Evolutionary conservation across 2,797 vertebrate genomes (phyloP).

Genomic region (Gymnocypris eckloni): DNA sequence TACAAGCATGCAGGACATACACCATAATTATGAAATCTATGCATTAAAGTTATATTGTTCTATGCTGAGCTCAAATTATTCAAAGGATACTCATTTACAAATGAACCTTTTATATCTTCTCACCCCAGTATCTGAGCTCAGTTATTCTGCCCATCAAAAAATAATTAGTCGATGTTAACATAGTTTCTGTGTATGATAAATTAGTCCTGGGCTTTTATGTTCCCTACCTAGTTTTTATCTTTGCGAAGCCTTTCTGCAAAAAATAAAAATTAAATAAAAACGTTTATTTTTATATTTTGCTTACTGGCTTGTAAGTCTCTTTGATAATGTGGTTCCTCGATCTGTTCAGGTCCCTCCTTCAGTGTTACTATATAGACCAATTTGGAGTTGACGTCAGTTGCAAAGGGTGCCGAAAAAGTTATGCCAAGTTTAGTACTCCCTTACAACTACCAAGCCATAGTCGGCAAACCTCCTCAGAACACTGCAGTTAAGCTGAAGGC

Average conservation of each 20-base stretch:
- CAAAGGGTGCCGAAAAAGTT: neutral
- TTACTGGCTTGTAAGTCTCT: neutral
- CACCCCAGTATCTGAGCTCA: constrained; percentile 76
- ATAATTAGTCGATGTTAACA: constrained; percentile 78
- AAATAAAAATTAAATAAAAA: too few relatives aligned
- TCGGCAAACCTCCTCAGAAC: constrained; percentile 1
- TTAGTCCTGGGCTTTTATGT: neutral
- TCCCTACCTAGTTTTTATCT: neutral
- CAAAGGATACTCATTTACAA: neutral
- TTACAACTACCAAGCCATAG: neutral
- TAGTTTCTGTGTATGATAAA: neutral
- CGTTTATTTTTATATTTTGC: neutral
- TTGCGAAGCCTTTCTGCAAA: neutral
- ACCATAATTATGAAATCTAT: neutral
- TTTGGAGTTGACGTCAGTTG: neutral
- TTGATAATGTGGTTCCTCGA: neutral
- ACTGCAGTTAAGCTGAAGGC: constrained; percentile 22
- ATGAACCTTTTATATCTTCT: constrained; percentile 73
- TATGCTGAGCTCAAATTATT: neutral
- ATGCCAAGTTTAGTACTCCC: neutral
- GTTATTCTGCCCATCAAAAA: constrained; percentile 59
- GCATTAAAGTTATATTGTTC: constrained; percentile 58
- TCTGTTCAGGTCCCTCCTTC: neutral
- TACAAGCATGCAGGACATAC: neutral
- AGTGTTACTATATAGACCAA: neutral